A percentile compares a stretch with the other conserved stretches of the same genome.
Evolutionary conservation across 1,140 invertebrate species (phyloP).

Genomic region (Drosophila micromelanica): DNA sequence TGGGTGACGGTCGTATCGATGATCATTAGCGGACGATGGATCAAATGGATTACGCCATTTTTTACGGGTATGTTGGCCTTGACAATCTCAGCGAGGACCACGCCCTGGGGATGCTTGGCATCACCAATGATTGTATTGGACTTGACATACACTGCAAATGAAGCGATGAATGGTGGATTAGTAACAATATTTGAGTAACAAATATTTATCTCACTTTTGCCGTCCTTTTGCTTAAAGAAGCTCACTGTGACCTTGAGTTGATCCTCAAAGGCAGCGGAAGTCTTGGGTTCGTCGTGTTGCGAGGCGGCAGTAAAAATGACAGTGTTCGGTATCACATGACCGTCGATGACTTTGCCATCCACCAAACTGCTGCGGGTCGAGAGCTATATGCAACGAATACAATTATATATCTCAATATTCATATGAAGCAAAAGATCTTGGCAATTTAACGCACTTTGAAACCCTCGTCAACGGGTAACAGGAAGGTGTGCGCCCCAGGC

Average conservation of each 20-base stretch:
- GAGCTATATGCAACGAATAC: conserved; percentile 85
- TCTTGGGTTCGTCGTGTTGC: conserved; percentile 88
- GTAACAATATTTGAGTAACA: no score
- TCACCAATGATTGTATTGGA: conserved; percentile 93
- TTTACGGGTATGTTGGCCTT: conserved; percentile 96
- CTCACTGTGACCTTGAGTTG: conserved; percentile 92
- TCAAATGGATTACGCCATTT: conserved; percentile 96
- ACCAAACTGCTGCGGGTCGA: conserved; percentile 86
- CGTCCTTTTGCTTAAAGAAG: conserved; percentile 88
- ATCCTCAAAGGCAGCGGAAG: conserved; percentile 92
- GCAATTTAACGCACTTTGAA: conserved; percentile 88
- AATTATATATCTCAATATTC: not conserved
- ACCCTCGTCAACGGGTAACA: conserved; percentile 95
- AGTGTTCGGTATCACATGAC: conserved; percentile 94
- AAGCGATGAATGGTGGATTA: conserved; percentile 22
- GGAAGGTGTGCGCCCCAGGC: conserved; percentile 93
- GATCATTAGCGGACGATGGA: conserved; percentile 94
- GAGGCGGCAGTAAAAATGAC: conserved; percentile 94
- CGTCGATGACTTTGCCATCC: conserved; percentile 93
- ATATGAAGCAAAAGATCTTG: not conserved
- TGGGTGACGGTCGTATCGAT: conserved; percentile 93
- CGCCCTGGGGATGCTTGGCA: conserved; percentile 90
- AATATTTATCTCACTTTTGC: conserved; percentile 85
- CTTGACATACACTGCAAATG: conserved; percentile 91
- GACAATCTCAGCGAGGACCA: conserved; percentile 93